Evolutionary conservation across 2,888 invertebrate genomes (phyloP), one percentile per base, ranked within the genome.

Genomic region (Euplagia quadripunctaria): DNA sequence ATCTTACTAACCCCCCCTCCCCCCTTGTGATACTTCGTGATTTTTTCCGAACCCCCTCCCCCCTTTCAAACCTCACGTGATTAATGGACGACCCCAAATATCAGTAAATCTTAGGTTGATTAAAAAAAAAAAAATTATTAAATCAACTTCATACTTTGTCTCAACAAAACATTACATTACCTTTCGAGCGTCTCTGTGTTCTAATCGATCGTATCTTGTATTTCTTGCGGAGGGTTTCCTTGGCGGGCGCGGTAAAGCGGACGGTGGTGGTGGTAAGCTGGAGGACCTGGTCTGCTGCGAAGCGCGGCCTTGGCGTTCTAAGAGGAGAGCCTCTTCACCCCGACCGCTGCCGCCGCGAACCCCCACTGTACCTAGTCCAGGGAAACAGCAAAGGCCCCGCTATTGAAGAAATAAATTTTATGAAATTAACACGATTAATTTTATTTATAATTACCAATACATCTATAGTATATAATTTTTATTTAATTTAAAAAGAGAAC

Each of bases 351-450:
- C 92, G 79, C 95, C 89, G 79, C 96, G 89, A 81, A 95, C 90
- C 77, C 96, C 89, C 84, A 96, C 91, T 70, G 90, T 90, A 82
- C 93, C 94, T 87, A 94, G 87, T 68, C 94, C 94, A 78, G 98
- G 97, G 97, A 98, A 98, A 96, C 98, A 98, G 97, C 98, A 98
- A 89, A 98, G 97, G 89, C 97, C 98, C 87, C 98, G 97, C 97
- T 98, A 97, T 11, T 75, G 73, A 83, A 5, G 31, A 73, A 71
- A 61, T 49, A 55, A 7, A 9, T 11, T 46, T 42, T 9, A n/a
- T 55, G 43, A 55, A 42, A 31, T 42, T 17, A 17, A 11, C 17
- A 42, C n/a, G 6, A 9, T 46, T 46, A 1, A 46, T 46, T 46
- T 46, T 46, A 46, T 46, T 46, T 31, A 31, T 31, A 31, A 31